Evolutionary conservation across 1,140 invertebrate species (phyloP), one percentile per base, ranked within the genome.

Genomic region (Drosophila azteca): DNA sequence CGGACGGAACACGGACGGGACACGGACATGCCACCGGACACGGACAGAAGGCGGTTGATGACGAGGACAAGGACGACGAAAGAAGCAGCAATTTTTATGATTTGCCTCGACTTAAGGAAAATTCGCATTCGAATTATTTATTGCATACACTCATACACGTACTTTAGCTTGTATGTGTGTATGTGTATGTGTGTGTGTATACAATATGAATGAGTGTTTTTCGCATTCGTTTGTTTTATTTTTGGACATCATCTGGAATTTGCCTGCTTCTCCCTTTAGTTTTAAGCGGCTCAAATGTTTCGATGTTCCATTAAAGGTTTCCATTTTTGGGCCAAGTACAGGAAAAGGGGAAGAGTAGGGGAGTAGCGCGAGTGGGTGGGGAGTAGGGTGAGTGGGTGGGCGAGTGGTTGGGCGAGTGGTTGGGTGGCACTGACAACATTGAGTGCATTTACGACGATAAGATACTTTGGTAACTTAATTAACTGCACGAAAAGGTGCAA

Each of bases 401-500:
- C 2, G 22, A 24, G 22, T 2, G 22, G 2, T 24, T 24, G 8
- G n/a, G 2, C 20, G n/a, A 20, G 7, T 29, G 3, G 39, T 0
- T 15, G 13, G 35, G 6, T 17, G 6, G 13, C 15, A 11, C 2
- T 0, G 41, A 15, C 13, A 3, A 11, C 52, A 49, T 60, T 51
- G 76, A 84, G 81, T 85, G 77, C 81, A 84, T 84, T 80, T 68
- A 64, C 63, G 45, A 49, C 81, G 64, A 84, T 84, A 85, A 80
- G 81, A 71, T 69, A 85, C 81, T 85, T 80, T 80, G 48, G 72
- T 69, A 85, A 84, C 81, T 84, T 73, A 84, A 84, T 85, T 84
- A 84, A 80, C 71, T 66, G 62, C 50, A 48, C 35, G 48, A 44
- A 59, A 65, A 61, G 63, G 59, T 64, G 64, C 59, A 45, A 39